phyloP scores from a whole-genome alignment of 2,797 vertebrate genomes.

The Heteromormyrus szaboi region DNA sequence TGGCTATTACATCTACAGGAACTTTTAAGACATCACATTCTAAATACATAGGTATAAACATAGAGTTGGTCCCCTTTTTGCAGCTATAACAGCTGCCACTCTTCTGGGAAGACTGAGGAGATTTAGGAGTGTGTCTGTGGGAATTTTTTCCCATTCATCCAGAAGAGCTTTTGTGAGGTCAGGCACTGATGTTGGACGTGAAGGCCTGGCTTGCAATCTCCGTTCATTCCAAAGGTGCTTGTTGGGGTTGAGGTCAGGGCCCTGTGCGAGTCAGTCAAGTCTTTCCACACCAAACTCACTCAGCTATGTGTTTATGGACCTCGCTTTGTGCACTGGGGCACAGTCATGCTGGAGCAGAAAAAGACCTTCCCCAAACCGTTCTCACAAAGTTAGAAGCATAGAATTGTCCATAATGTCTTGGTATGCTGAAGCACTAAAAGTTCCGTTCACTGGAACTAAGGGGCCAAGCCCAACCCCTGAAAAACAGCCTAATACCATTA shows the following conservation, averaged over 20 bases:
- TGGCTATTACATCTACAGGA: background rate
- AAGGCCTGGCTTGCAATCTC: background rate
- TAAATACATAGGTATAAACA: background rate
- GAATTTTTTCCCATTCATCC: background rate
- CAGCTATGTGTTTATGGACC: background rate
- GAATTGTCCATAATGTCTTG: background rate
- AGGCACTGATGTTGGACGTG: background rate
- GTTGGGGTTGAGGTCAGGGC: background rate
- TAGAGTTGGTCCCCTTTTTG: background rate
- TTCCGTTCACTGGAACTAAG: background rate
- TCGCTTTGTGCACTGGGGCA: background rate
- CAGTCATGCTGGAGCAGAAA: background rate
- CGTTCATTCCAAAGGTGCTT: background rate
- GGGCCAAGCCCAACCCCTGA: background rate
- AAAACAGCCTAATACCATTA: background rate
- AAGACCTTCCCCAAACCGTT: background rate
- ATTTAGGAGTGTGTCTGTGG: background rate
- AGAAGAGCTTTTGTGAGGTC: background rate
- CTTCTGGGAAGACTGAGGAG: background rate
- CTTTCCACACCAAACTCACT: background rate
- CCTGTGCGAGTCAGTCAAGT: background rate
- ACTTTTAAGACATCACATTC: background rate
- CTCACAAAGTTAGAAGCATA: background rate
- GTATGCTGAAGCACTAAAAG: background rate
- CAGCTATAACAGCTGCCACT: background rate